Evolutionary conservation across 2,113 vertebrate species (phyloP).

Genomic region (Scopus umbretta): DNA sequence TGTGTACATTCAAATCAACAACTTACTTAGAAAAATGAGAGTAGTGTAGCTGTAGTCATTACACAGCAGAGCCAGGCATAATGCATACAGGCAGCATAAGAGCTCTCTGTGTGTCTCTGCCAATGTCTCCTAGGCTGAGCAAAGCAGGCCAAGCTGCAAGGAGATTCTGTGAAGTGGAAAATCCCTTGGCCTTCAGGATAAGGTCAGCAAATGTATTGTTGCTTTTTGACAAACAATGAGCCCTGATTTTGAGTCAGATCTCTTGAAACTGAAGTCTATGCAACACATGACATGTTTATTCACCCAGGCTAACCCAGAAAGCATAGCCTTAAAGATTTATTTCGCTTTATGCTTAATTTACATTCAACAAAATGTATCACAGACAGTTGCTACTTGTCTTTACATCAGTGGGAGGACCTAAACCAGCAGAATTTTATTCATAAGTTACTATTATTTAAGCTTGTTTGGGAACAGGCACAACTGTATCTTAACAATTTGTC

Average conservation of each 20-base stretch:
- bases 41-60: not conserved
- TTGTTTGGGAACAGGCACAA: not conserved
- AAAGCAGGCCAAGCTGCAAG: not conserved
- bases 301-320: not conserved
- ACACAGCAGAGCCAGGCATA: not conserved
- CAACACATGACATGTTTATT: not conserved
- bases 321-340: not conserved
- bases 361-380: not conserved
- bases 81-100: accelerated
- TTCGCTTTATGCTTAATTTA: not conserved
- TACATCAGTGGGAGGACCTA: not conserved
- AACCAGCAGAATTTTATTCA: not conserved
- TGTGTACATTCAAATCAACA: not conserved
- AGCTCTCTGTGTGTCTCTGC: not conserved
- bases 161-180: not conserved
- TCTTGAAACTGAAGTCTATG: not conserved
- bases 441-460: not conserved
- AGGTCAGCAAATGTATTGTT: not conserved
- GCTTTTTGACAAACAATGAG: not conserved
- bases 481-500: not conserved
- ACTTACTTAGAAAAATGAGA: not conserved
- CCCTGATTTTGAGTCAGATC: not conserved
- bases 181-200: not conserved
- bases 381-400: not conserved
- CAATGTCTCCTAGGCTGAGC: not conserved